Conservation (phyloP, 2,113 vertebrate species). For the Numida meleagris region DNA sequence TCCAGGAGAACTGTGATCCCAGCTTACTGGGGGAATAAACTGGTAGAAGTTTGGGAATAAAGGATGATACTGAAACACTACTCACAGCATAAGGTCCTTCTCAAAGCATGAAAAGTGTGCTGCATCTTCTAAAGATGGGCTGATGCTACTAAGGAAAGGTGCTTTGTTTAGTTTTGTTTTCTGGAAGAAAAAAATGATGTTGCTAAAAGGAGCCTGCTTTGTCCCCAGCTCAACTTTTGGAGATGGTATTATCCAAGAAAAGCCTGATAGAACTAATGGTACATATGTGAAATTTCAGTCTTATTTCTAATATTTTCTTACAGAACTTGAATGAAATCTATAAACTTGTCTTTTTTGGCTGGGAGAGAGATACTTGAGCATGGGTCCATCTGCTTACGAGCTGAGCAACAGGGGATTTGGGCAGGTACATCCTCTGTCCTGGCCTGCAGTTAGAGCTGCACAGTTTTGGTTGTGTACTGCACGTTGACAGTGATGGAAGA, state of each 20-base stretch:
- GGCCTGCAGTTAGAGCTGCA: not conserved
- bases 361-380: not conserved
- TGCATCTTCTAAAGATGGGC: not conserved
- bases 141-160: not conserved
- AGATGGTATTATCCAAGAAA: not conserved
- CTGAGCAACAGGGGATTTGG: not conserved
- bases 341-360: not conserved
- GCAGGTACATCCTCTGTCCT: not conserved
- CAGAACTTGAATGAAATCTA: not conserved
- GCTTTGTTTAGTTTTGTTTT: not conserved
- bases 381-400: not conserved
- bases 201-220: not conserved
- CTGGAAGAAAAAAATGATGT: not conserved
- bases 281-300: not conserved
- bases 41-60: not conserved
- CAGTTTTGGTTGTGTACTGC: not conserved
- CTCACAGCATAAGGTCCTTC: not conserved
- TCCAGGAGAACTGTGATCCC: not conserved
- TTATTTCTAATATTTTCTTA: not conserved
- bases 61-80: accelerated
- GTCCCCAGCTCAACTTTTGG: not conserved
- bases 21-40: not conserved
- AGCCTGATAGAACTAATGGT: not conserved
- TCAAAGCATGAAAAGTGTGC: not conserved
- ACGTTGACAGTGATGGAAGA: not conserved